phyloP scores from a whole-genome alignment of 2,888 invertebrate genomes.

The Eupithecia dodoneata region DNA sequence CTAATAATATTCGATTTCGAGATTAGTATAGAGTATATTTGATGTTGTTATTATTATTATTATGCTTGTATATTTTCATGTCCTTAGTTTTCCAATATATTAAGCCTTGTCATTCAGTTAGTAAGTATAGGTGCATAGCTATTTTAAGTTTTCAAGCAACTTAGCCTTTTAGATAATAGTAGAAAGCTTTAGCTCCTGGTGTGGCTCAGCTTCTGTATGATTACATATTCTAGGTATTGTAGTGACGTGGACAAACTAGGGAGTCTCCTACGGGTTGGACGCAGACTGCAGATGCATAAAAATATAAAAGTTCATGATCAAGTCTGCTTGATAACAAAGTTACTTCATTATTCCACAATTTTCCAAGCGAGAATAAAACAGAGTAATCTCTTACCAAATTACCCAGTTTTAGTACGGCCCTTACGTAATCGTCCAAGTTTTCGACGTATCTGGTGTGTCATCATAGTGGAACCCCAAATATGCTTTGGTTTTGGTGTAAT shows the following conservation, averaged over 20 bases:
- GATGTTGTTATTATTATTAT: too few relatives aligned
- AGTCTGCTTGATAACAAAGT: not conserved
- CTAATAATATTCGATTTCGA: not conserved
- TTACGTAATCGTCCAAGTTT: slow-evolving; percentile 36
- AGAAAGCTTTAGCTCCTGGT: not conserved
- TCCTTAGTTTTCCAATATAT: not conserved
- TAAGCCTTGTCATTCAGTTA: not conserved
- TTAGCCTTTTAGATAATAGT: not conserved
- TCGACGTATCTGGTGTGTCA: slow-evolving; percentile 33
- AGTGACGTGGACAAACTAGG: not conserved
- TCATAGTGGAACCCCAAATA: slow-evolving; percentile 30
- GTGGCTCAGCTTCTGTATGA: not conserved
- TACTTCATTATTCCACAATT: slow-evolving; percentile 8
- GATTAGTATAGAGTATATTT: not conserved
- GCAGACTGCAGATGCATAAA: not conserved
- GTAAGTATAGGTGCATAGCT: not conserved
- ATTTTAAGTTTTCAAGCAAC: not conserved
- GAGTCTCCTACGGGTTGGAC: not conserved
- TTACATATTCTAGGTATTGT: not conserved
- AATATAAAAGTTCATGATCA: not conserved
- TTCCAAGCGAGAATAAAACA: slow-evolving; percentile 14
- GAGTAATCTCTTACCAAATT: slow-evolving; percentile 43
- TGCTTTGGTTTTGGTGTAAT: slow-evolving; percentile 27
- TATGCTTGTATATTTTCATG: too few relatives aligned
- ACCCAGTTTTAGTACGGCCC: slow-evolving; percentile 33